phyloP scores from a whole-genome alignment of 2,888 invertebrate species.

The Dynastes tityus region DNA sequence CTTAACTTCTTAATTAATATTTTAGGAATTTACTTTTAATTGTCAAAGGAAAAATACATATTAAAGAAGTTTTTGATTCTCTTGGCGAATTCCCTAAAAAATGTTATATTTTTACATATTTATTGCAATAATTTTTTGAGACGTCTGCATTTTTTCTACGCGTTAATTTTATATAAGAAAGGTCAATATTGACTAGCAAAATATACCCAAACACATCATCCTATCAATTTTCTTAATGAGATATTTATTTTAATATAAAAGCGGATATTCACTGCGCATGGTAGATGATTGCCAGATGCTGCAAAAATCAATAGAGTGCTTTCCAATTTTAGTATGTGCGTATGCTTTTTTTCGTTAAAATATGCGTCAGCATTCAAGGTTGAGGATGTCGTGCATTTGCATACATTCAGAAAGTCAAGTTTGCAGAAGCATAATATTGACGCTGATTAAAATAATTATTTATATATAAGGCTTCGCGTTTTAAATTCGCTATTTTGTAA shows the following conservation, averaged over 20 bases:
- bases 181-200: neutral
- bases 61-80: too few relatives aligned
- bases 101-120: neutral
- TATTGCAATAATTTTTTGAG: neutral
- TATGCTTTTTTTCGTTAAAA: constrained; percentile 15
- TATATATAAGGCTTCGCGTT: neutral
- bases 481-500: neutral
- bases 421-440: neutral
- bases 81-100: too few relatives aligned
- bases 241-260: constrained; percentile 22
- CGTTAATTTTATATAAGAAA: neutral
- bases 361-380: constrained; percentile 29
- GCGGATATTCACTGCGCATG: constrained; percentile 18
- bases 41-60: too few relatives aligned
- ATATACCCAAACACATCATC: neutral
- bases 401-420: neutral
- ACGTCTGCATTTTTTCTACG: neutral
- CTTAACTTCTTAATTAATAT: too few relatives aligned
- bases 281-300: constrained; percentile 23
- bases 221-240: constrained; percentile 11
- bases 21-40: too few relatives aligned
- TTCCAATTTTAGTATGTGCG: constrained; percentile 17
- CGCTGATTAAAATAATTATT: constrained; percentile 5
- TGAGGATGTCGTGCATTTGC: constrained; percentile 32
- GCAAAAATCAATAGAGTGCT: constrained; percentile 30